phyloP scores from a whole-genome alignment of 2,797 vertebrate genomes.

The Bufotes viridis region DNA sequence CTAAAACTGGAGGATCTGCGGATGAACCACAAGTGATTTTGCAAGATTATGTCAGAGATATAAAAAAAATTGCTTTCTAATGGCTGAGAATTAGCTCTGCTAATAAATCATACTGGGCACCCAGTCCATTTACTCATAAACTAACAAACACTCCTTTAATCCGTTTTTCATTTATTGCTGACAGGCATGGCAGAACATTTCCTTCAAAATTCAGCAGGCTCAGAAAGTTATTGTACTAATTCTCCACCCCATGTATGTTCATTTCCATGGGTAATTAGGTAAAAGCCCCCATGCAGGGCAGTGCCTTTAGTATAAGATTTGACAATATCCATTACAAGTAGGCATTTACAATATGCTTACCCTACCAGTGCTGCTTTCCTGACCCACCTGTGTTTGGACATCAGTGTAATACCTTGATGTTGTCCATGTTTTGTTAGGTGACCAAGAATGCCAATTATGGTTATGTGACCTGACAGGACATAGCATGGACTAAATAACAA shows the following conservation, averaged over 20 bases:
- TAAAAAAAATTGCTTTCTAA: neutral
- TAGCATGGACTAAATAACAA: too few relatives aligned
- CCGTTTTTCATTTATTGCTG: constrained; percentile 6
- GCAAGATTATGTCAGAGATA: neutral
- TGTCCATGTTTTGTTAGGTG: too few relatives aligned
- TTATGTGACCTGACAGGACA: too few relatives aligned
- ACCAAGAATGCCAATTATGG: too few relatives aligned
- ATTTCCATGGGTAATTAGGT: constrained; percentile 1
- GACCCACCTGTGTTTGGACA: too few relatives aligned
- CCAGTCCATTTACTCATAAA: neutral
- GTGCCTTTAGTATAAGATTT: neutral
- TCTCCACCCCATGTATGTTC: neutral
- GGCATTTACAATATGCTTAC: neutral
- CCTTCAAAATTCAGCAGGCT: neutral
- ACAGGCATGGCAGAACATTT: neutral
- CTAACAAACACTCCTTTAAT: neutral
- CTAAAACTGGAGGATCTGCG: neutral
- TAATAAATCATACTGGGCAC: neutral
- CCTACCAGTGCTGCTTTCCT: too few relatives aligned
- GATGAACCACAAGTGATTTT: neutral
- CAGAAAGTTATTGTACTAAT: neutral
- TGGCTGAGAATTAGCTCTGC: neutral
- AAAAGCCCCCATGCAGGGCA: neutral
- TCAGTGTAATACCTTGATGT: too few relatives aligned
- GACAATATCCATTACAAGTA: neutral